Conservation (phyloP, 1,140 invertebrate species). For the Neodiprion lecontei region DNA sequence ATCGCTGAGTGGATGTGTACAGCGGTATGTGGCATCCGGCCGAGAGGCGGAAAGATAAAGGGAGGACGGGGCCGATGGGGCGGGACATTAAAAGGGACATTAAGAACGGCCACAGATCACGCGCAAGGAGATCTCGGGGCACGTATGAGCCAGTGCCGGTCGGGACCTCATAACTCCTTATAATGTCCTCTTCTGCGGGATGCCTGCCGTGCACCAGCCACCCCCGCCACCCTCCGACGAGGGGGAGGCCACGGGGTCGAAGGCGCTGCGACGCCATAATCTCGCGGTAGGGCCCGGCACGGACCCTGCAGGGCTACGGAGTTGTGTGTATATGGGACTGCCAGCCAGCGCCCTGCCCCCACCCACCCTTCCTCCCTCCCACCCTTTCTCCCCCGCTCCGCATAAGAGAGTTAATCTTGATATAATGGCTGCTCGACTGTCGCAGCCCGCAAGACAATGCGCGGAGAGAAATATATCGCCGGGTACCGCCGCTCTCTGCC, state of each 20-base stretch:
- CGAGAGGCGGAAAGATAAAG: neutral
- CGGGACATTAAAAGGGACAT: constrained; percentile 19
- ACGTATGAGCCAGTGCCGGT: constrained; percentile 58
- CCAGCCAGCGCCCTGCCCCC: constrained; percentile 21
- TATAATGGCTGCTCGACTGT: constrained; percentile 60
- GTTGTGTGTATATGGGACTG: constrained; percentile 32
- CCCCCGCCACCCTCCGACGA: constrained; percentile 44
- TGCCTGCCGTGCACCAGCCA: constrained; percentile 60
- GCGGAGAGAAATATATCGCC: constrained; percentile 58
- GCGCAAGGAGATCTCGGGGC: constrained; percentile 38
- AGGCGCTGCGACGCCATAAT: constrained; percentile 22
- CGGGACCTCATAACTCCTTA: constrained; percentile 62
- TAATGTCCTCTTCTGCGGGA: constrained; percentile 61
- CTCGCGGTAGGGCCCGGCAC: constrained; percentile 13
- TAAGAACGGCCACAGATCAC: constrained; percentile 30
- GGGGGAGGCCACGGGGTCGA: constrained; percentile 33
- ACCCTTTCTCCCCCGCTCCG: constrained; percentile 39
- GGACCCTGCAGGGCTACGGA: constrained; percentile 9
- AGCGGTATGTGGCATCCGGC: constrained; percentile 49
- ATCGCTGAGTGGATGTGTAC: too few species aligned
- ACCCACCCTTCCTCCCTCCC: constrained; percentile 18
- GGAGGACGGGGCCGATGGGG: neutral
- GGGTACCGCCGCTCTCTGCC: constrained; percentile 42
- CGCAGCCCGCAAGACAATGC: constrained; percentile 60
- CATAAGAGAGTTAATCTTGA: constrained; percentile 62